Conservation (phyloP, 2,113 vertebrate species). For the Xerus inauris region DNA sequence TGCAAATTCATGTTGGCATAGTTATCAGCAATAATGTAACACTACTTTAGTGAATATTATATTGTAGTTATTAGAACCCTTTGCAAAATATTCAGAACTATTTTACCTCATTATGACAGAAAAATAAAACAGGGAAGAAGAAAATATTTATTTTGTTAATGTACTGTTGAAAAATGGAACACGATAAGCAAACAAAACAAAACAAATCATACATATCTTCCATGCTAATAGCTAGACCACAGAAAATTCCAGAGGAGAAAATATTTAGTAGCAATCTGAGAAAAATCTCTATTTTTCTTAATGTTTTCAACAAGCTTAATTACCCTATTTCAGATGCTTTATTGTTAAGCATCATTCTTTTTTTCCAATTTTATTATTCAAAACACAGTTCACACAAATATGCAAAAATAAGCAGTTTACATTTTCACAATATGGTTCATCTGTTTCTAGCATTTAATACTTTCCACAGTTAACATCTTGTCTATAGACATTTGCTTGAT, state of each 20-base stretch:
- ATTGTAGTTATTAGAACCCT: neutral
- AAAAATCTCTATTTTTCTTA: neutral
- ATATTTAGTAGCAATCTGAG: neutral
- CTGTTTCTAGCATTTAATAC: neutral
- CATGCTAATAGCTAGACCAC: neutral
- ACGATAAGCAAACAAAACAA: conserved; percentile 30
- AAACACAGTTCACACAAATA: neutral
- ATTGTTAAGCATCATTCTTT: neutral
- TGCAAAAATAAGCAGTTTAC: neutral
- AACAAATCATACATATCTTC: neutral
- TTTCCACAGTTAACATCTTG: neutral
- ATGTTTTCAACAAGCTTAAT: neutral
- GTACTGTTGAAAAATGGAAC: neutral
- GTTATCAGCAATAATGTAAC: neutral
- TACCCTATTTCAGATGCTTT: neutral
- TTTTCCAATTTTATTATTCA: neutral
- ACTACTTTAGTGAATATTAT: neutral
- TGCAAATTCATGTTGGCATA: neutral
- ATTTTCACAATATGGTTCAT: neutral
- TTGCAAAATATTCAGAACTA: neutral
- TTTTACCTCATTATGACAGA: neutral
- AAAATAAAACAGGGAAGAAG: neutral
- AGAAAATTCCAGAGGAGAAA: neutral
- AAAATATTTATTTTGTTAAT: neutral
- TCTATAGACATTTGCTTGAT: neutral